Evolutionary conservation across 2,797 vertebrate genomes (phyloP).

Genomic region (Neoniphon sammara): DNA sequence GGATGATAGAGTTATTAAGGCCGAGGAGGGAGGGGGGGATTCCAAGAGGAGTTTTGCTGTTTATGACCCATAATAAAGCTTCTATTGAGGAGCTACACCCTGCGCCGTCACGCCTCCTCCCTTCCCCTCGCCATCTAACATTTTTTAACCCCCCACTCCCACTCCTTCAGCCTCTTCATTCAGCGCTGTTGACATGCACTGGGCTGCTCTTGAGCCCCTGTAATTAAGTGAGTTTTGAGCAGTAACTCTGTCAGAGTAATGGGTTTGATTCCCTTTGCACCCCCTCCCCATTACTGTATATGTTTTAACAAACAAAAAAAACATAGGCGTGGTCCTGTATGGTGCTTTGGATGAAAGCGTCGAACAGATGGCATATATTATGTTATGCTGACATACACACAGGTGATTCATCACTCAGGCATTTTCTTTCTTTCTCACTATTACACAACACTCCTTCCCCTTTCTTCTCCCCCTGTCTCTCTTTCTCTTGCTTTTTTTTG

Average conservation of each 20-base stretch:
- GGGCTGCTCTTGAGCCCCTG: too few relatives aligned
- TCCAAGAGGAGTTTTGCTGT: constrained; percentile 28
- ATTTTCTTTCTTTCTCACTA: background rate
- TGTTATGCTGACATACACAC: background rate
- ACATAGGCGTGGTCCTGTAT: background rate
- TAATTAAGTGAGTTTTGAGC: too few relatives aligned
- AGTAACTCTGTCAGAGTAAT: too few relatives aligned
- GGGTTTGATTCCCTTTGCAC: background rate
- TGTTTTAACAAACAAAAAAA: background rate
- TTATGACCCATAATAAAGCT: constrained; percentile 37
- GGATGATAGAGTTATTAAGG: constrained; percentile 15
- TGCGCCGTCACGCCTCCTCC: background rate
- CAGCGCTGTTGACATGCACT: background rate
- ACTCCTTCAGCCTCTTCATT: background rate
- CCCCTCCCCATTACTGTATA: too few relatives aligned
- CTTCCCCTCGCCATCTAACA: background rate
- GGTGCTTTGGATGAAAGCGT: too few relatives aligned
- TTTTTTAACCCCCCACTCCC: background rate
- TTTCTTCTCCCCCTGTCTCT: background rate
- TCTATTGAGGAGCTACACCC: background rate
- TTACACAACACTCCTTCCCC: too few relatives aligned
- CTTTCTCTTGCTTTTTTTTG: constrained; percentile 11
- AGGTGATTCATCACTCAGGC: background rate
- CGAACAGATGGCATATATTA: constrained; percentile 2
- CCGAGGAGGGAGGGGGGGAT: constrained; percentile 1